These are phyloP conservation scores for Dyspetes luteomarginatus DNA, from an alignment of 2,888 invertebrate species.

Conservation along the genomic window DNA sequence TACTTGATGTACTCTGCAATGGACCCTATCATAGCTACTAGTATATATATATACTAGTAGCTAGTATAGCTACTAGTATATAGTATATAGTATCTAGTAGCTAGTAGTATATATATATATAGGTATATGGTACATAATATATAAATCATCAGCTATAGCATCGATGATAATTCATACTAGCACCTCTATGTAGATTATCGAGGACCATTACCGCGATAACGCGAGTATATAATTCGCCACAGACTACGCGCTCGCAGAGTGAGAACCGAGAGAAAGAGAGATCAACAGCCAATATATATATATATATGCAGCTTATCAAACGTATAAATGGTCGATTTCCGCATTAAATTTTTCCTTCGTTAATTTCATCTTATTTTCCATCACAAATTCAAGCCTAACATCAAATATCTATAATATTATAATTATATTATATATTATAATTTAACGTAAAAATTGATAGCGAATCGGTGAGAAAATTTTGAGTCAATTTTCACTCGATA, in stretches of 20 bases:
- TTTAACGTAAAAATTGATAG: no score
- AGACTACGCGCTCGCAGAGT: constrained; percentile 66
- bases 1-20: constrained; percentile 36
- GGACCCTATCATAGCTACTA: background rate
- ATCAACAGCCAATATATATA: background rate
- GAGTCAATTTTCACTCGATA: no score
- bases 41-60: constrained; percentile 16
- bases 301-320: background rate
- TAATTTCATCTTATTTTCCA: no score
- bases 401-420: no score
- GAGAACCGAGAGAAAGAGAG: background rate
- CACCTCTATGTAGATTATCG: constrained; percentile 71
- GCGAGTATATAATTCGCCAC: constrained; percentile 71
- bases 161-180: constrained; percentile 75
- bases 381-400: no score
- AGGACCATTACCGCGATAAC: constrained; percentile 73
- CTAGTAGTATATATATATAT: constrained; percentile 25
- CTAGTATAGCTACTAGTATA: no score
- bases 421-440: no score
- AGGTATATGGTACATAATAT: background rate
- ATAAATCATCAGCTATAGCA: constrained; percentile 53
- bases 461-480: no score
- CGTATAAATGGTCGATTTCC: no score
- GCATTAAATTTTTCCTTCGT: no score
- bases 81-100: no score